Evolutionary conservation across 2,797 vertebrate genomes (phyloP), one percentile per base, ranked within the genome.

Genomic region (Coregonus ussuriensis): DNA sequence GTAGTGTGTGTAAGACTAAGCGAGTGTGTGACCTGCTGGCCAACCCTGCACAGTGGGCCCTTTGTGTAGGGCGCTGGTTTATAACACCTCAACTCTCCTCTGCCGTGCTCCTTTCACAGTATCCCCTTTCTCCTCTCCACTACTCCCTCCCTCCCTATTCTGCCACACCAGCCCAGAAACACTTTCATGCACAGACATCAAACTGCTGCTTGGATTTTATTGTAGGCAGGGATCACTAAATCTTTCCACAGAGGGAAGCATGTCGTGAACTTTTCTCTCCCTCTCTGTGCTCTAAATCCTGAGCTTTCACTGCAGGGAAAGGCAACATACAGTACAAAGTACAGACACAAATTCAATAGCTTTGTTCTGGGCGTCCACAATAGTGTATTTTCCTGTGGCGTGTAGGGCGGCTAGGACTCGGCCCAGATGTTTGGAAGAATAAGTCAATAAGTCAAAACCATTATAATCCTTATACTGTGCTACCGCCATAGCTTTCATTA

Each of bases 171-270:
- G 76, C 85, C 79, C 83, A 79, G 84, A 89, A 77, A 82, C 88
- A 91, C 84, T 80, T 81, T 83, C 85, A 83, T 77, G 84, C 76
- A 77, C 82, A 86, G 74, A 87, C 85, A 85, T 86, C 87, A 86
- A 88, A 87, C 87, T 77, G 82, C 81, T 83, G 80, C 68, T 78
- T 79, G 37, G 6, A 77, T 91, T 92, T 91, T 86, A 90, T 82
- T 88, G 85, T 81, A 83, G 81, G 85, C 85, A 85, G 76, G 72
- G 85, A 89, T 89, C 85, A 81, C 79, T 93, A 90, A 93, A 85
- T 91, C 86, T 93, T 93, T 94, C 93, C 92, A 91, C 78, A 79
- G 85, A 91, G 86, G 86, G 86, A 90, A 89, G 84, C 72, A 73
- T 90, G 85, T 47, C 9, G 11, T 47, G 41, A 3, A 47, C 41